These are phyloP conservation scores for Cosmorhoe ocellata DNA, from an alignment of 2,888 invertebrate genomes.

Conservation along the genomic window DNA sequence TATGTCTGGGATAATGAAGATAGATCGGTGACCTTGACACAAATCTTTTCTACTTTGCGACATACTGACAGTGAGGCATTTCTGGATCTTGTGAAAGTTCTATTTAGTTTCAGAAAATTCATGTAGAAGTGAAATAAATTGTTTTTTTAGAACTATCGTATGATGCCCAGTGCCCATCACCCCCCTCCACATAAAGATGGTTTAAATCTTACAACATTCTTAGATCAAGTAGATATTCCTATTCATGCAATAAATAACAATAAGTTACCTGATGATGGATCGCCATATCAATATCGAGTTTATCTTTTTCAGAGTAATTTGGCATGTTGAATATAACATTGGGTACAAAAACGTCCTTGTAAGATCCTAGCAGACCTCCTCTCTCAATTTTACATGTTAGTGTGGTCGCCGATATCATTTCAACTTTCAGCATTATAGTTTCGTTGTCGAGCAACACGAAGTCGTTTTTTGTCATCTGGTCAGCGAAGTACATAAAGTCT, in stretches of 20 bases:
- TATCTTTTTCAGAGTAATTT: slow-evolving; percentile 64
- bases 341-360: slow-evolving; percentile 70
- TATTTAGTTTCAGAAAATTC: background rate
- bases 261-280: slow-evolving; percentile 68
- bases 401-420: slow-evolving; percentile 66
- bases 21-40: slow-evolving; percentile 32
- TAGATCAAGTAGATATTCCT: too few species aligned
- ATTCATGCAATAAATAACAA: too few species aligned
- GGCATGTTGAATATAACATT: slow-evolving; percentile 67
- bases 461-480: slow-evolving; percentile 76
- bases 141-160: background rate
- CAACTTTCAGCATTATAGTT: slow-evolving; percentile 88
- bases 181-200: too few species aligned
- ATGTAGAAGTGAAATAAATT: too few species aligned
- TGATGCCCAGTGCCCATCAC: too few species aligned
- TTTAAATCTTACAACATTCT: too few species aligned
- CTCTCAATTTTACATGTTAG: slow-evolving; percentile 68
- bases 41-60: slow-evolving; percentile 24
- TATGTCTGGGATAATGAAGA: slow-evolving; percentile 31
- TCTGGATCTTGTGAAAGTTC: slow-evolving; percentile 4
- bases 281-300: slow-evolving; percentile 58
- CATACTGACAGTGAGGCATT: slow-evolving; percentile 4
- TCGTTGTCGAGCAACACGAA: slow-evolving; percentile 84
- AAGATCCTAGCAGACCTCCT: slow-evolving; percentile 66
- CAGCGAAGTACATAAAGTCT: slow-evolving; percentile 77